Percentiles rank a stretch among this genome's conserved stretches.
These are phyloP conservation scores for Onychostoma macrolepis DNA, from an alignment of 2,113 vertebrate genomes.

Conservation along the genomic window DNA sequence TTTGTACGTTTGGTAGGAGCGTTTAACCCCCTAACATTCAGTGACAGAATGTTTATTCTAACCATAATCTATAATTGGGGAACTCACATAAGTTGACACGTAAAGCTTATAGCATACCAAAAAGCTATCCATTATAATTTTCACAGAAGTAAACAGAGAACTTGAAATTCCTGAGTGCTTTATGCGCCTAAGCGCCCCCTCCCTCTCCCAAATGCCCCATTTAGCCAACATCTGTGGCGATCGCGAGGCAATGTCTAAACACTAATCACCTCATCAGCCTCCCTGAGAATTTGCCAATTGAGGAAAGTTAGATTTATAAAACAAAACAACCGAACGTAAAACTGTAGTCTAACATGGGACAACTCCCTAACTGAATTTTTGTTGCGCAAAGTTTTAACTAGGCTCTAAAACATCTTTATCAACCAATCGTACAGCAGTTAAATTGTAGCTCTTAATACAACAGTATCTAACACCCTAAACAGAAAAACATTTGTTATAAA, in stretches of 20 bases:
- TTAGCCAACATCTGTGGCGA: not conserved
- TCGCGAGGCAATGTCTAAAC: not conserved
- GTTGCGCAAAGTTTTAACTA: too few relatives aligned
- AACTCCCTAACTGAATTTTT: too few relatives aligned
- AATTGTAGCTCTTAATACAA: not conserved
- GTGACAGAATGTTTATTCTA: not conserved
- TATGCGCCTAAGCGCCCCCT: not conserved
- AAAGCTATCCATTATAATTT: not conserved
- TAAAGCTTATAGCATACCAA: not conserved
- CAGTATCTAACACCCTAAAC: not conserved
- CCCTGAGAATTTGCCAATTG: not conserved
- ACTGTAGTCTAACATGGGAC: too few relatives aligned
- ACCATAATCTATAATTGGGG: not conserved
- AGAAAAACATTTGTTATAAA: not conserved
- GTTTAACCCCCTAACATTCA: slow-evolving; percentile 29
- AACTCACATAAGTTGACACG: too few relatives aligned
- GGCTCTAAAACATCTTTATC: too few relatives aligned
- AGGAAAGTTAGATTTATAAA: not conserved
- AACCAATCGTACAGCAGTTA: too few relatives aligned
- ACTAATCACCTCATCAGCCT: not conserved
- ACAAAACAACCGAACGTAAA: not conserved
- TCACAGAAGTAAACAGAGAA: not conserved
- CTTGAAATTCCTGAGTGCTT: not conserved
- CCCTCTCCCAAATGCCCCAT: not conserved
- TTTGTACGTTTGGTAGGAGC: not conserved